These are phyloP conservation scores for Parelbella ahira DNA, from an alignment of 2,888 invertebrate species.

Conservation along the genomic window DNA sequence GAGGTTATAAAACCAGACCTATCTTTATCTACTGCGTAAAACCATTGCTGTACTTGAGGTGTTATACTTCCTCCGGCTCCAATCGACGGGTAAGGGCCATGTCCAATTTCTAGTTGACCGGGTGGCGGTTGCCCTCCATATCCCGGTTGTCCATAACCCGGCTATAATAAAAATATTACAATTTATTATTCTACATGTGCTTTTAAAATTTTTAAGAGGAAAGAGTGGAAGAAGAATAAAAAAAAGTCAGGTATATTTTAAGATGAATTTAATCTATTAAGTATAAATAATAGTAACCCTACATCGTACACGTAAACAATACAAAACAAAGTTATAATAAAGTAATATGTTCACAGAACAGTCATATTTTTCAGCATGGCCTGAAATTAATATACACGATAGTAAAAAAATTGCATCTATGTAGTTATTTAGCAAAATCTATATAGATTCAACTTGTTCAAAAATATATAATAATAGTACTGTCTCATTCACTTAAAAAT, in stretches of 20 bases:
- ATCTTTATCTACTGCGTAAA: conserved; percentile 90
- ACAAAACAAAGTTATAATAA: conserved; percentile 27
- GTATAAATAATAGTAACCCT: conserved; percentile 57
- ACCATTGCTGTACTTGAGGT: conserved; percentile 92
- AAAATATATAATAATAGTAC: too few relatives aligned
- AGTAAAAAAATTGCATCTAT: too few relatives aligned
- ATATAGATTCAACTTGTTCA: too few relatives aligned
- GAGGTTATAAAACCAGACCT: conserved; percentile 90
- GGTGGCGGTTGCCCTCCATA: conserved; percentile 29
- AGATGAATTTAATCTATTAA: conserved; percentile 63
- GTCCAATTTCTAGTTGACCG: conserved; percentile 63
- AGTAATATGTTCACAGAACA: not conserved
- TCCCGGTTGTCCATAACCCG: conserved; percentile 37
- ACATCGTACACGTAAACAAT: conserved; percentile 59
- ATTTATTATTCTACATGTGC: not conserved
- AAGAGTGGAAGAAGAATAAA: too few relatives aligned
- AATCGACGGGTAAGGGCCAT: conserved; percentile 71
- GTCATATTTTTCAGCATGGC: not conserved
- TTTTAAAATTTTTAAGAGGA: too few relatives aligned
- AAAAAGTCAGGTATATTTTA: conserved; percentile 26
- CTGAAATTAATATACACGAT: too few relatives aligned
- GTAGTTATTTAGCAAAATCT: too few relatives aligned
- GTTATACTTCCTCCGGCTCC: conserved; percentile 77
- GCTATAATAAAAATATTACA: conserved; percentile 4
- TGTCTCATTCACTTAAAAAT: too few relatives aligned